Evolutionary conservation across 2,888 invertebrate genomes (phyloP).

Genomic region (Ganaspis brasiliensis): DNA sequence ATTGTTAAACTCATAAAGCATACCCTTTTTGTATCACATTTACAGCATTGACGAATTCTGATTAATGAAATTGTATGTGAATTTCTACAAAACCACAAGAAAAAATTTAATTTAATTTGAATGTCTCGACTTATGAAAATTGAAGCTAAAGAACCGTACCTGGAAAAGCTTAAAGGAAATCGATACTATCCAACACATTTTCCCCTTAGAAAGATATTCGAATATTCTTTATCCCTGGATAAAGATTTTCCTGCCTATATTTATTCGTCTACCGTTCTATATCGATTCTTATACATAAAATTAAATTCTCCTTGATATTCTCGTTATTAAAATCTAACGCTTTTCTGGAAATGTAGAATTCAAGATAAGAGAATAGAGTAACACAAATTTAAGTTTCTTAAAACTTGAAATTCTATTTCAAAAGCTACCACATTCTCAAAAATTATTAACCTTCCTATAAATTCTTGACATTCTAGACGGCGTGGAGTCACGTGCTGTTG

Average conservation of each 20-base stretch:
- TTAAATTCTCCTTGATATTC: background rate
- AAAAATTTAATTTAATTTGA: conserved; percentile 34
- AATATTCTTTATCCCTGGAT: conserved; percentile 11
- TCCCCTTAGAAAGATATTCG: background rate
- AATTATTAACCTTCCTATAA: conserved; percentile 38
- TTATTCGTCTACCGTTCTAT: conserved; percentile 15
- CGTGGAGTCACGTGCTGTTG: conserved; percentile 37
- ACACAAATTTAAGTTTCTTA: too few relatives aligned
- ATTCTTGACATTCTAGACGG: background rate
- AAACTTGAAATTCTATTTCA: background rate
- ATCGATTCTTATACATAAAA: conserved; percentile 7
- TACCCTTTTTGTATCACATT: too few relatives aligned
- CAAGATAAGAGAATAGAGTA: too few relatives aligned
- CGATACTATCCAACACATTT: background rate
- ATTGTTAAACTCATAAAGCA: too few relatives aligned
- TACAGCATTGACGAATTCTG: too few relatives aligned
- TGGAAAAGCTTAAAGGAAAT: conserved; percentile 17
- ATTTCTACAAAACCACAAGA: too few relatives aligned
- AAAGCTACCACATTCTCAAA: background rate
- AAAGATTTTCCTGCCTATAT: conserved; percentile 11
- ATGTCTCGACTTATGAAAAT: conserved; percentile 11
- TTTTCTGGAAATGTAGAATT: background rate
- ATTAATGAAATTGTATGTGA: too few relatives aligned
- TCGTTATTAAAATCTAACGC: background rate
- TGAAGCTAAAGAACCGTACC: conserved; percentile 8